phyloP scores from a whole-genome alignment of 2,888 invertebrate genomes.

The Coremacera marginata region DNA sequence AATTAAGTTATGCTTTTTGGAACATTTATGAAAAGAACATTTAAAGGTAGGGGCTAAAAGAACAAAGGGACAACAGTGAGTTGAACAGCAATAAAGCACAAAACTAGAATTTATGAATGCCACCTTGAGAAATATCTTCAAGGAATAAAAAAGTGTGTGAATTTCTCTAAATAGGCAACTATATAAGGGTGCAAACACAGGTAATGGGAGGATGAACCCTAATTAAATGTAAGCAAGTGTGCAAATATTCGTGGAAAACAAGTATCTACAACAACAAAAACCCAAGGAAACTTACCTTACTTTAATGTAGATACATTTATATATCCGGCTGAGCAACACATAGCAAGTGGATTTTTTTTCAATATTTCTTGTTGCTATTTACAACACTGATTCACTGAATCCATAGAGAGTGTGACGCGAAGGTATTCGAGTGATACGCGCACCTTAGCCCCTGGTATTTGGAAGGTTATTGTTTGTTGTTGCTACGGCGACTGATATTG shows the following conservation, averaged over 20 bases:
- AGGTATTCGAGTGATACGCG: neutral
- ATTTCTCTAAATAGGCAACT: neutral
- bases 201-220: slow-evolving; percentile 5
- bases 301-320: neutral
- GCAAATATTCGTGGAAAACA: neutral
- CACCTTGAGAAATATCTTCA: too few relatives aligned
- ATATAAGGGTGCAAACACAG: neutral
- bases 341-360: too few relatives aligned
- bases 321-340: too few relatives aligned
- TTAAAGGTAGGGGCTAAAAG: too few relatives aligned
- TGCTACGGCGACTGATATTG: neutral
- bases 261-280: neutral
- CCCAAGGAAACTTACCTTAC: neutral
- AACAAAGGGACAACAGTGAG: too few relatives aligned
- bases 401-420: neutral
- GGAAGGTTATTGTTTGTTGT: neutral
- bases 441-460: neutral
- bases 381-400: neutral
- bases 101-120: too few relatives aligned
- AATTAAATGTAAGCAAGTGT: neutral
- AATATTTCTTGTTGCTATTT: neutral
- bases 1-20: too few relatives aligned
- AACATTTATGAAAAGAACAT: too few relatives aligned
- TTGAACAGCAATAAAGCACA: too few relatives aligned
- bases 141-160: neutral